phyloP scores from a whole-genome alignment of 2,113 vertebrate genomes.

The Pseudorasbora parva region DNA sequence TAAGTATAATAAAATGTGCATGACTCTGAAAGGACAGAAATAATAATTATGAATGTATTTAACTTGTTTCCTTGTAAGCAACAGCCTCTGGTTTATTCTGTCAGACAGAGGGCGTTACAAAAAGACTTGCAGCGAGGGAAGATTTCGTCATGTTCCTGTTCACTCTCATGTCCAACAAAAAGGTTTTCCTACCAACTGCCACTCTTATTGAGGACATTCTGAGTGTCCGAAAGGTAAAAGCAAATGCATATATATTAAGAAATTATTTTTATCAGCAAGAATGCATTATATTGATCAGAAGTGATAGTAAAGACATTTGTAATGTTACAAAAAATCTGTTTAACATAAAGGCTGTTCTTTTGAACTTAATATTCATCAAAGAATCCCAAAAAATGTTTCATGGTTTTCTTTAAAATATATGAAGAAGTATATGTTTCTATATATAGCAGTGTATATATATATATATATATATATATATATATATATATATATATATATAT shows the following conservation, averaged over 20 bases:
- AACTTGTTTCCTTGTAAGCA: not conserved
- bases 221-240: constrained; percentile 86
- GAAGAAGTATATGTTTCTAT: too few species aligned
- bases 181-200: constrained; percentile 88
- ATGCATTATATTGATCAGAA: not conserved
- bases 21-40: not conserved
- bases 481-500: too few species aligned
- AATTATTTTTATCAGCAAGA: not conserved
- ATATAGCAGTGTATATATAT: too few species aligned
- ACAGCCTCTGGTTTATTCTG: constrained; percentile 39
- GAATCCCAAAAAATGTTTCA: not conserved
- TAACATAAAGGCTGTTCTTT: not conserved
- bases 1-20: constrained; percentile 71
- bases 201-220: constrained; percentile 89
- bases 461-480: too few species aligned
- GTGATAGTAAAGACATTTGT: not conserved
- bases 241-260: not conserved
- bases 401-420: not conserved
- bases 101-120: constrained; percentile 87
- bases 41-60: not conserved
- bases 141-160: constrained; percentile 90
- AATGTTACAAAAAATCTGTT: not conserved
- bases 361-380: not conserved
- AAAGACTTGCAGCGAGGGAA: constrained; percentile 84
- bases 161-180: constrained; percentile 90